Conservation (phyloP, 1,140 invertebrate genomes). For the Camponotus pennsylvanicus region DNA sequence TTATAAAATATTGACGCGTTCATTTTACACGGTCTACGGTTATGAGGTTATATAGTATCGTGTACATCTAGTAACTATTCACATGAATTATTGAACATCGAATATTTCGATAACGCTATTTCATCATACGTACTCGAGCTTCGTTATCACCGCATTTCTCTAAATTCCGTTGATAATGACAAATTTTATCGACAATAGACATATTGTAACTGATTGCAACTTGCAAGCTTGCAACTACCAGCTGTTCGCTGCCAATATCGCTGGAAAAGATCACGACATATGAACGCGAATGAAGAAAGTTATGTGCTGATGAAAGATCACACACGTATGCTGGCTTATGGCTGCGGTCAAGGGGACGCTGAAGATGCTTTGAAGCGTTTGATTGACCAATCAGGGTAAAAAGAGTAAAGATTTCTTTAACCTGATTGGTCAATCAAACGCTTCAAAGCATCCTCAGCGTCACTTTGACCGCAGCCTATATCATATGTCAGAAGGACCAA, state of each 20-base stretch:
- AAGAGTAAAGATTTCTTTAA: too few relatives aligned
- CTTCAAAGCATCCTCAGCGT: too few relatives aligned
- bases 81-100: neutral
- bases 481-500: too few relatives aligned
- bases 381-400: too few relatives aligned
- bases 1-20: conserved; percentile 10
- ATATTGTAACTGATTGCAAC: conserved; percentile 74
- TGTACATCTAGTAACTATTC: neutral
- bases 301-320: too few relatives aligned
- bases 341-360: too few relatives aligned
- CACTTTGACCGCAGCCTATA: too few relatives aligned
- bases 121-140: conserved; percentile 85
- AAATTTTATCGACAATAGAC: conserved; percentile 83
- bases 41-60: conserved; percentile 5
- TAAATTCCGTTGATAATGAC: conserved; percentile 89
- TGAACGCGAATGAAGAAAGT: too few relatives aligned
- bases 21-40: conserved; percentile 7
- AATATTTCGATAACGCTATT: neutral
- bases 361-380: too few relatives aligned
- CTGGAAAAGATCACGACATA: neutral
- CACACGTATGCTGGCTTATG: too few relatives aligned
- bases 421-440: too few relatives aligned
- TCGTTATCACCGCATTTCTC: conserved; percentile 88
- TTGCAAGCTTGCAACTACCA: conserved; percentile 60
- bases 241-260: conserved; percentile 65